A percentile compares a stretch with the other conserved stretches of the same genome.
phyloP scores from a whole-genome alignment of 2,113 vertebrate species.

The Pituophis catenifer region DNA sequence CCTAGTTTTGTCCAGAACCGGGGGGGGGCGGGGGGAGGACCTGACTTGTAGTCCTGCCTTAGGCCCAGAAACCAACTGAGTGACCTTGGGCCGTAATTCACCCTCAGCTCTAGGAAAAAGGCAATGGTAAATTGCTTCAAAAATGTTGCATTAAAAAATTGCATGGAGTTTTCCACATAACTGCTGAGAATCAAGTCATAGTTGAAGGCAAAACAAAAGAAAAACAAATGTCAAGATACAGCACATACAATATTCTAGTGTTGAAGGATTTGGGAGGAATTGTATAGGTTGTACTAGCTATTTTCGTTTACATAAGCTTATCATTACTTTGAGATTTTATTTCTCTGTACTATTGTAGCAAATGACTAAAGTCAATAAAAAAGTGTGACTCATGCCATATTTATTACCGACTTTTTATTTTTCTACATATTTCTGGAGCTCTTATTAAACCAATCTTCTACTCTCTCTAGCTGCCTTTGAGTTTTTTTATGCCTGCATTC shows the following conservation, averaged over 20 bases:
- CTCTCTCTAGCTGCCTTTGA: neutral
- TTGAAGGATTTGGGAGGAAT: neutral
- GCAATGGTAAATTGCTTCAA: neutral
- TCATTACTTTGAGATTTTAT: neutral
- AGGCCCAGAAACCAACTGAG: neutral
- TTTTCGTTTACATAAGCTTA: neutral
- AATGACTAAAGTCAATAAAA: neutral
- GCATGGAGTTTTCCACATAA: neutral
- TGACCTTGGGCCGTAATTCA: neutral
- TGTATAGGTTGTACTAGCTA: neutral
- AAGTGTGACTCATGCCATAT: neutral
- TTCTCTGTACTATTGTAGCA: neutral
- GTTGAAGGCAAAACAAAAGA: neutral
- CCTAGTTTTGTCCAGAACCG: neutral
- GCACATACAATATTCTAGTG: neutral
- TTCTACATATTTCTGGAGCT: neutral
- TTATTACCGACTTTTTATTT: neutral
- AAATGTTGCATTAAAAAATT: neutral
- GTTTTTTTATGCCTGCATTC: neutral
- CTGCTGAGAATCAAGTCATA: neutral
- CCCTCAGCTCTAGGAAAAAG: neutral
- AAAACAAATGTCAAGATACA: neutral
- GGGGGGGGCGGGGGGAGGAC: neutral
- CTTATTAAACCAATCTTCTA: neutral
- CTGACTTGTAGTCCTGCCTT: neutral